A percentile compares a stretch with the other conserved stretches of the same genome.
Conservation (phyloP, 2,888 invertebrate species). For the Rapana venosa region DNA sequence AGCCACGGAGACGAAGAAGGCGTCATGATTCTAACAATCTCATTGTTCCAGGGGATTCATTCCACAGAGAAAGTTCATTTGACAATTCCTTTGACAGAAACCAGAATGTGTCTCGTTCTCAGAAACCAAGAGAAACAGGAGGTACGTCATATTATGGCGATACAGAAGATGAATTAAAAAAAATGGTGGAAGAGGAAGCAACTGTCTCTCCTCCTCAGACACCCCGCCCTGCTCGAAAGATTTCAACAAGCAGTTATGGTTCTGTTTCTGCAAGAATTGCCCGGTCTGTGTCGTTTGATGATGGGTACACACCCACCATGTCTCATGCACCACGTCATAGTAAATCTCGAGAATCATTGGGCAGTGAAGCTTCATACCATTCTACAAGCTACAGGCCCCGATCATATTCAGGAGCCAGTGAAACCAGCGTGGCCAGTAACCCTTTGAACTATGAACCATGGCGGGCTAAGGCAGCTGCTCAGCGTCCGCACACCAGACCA, state of each 20-base stretch:
- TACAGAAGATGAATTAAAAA: conserved; percentile 19
- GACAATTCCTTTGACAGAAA: conserved; percentile 29
- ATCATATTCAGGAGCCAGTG: conserved; percentile 32
- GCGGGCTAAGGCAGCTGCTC: conserved; percentile 31
- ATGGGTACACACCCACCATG: conserved; percentile 43
- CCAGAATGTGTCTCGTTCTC: not conserved
- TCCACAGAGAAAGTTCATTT: conserved; percentile 28
- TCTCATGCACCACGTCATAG: conserved; percentile 2
- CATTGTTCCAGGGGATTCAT: not conserved
- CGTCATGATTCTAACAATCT: not conserved
- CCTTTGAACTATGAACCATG: conserved; percentile 36
- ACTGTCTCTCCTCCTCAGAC: conserved; percentile 26
- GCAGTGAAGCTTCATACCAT: conserved; percentile 21
- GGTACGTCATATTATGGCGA: not conserved
- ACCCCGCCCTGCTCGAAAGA: conserved; percentile 19
- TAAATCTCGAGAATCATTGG: conserved; percentile 23
- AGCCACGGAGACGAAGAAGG: conserved; percentile 30
- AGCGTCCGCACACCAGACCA: not conserved
- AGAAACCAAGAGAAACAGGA: not conserved
- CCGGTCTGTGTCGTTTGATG: conserved; percentile 40
- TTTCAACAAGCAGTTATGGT: conserved; percentile 13
- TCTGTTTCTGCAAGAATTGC: not conserved
- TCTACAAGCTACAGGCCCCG: conserved; percentile 21
- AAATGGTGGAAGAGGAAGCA: not conserved
- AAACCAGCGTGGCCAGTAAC: conserved; percentile 24